These are phyloP conservation scores for Lynx canadensis DNA, from an alignment of 2,113 vertebrate genomes.

Conservation along the genomic window DNA sequence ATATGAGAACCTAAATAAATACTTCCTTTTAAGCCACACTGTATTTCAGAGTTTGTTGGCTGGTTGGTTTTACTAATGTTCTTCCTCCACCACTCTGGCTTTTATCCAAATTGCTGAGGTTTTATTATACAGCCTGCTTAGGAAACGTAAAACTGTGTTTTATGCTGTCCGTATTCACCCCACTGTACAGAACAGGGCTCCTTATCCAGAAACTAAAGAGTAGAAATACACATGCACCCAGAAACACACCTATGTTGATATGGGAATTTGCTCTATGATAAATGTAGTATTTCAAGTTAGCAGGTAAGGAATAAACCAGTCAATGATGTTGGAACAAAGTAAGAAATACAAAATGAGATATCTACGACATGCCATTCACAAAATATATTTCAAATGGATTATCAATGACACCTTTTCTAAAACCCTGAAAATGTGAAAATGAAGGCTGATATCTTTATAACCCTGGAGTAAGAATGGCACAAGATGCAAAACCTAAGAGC, in stretches of 20 bases:
- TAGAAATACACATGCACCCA: not conserved
- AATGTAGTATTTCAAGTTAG: not conserved
- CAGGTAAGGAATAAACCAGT: not conserved
- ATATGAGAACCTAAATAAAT: not conserved
- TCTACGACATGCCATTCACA: not conserved
- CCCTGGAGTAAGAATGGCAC: not conserved
- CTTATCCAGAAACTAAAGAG: not conserved
- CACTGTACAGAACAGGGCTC: not conserved
- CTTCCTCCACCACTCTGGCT: not conserved
- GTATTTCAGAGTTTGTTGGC: not conserved
- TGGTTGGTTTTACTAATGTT: not conserved
- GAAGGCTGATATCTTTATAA: not conserved
- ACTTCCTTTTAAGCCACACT: not conserved
- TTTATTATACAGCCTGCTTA: not conserved
- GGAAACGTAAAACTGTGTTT: not conserved
- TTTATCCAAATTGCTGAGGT: not conserved
- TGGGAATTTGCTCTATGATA: not conserved
- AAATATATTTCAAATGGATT: slow-evolving; percentile 24
- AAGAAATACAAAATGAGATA: not conserved
- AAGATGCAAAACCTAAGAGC: not conserved
- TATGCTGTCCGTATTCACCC: not conserved
- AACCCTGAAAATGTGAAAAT: slow-evolving; percentile 19
- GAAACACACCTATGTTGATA: not conserved
- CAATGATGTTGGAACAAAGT: not conserved
- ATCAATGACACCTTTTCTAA: not conserved